Evolutionary conservation across 2,888 invertebrate genomes (phyloP), one percentile per base, ranked within the genome.

Genomic region (Catotricha subobsoleta): DNA sequence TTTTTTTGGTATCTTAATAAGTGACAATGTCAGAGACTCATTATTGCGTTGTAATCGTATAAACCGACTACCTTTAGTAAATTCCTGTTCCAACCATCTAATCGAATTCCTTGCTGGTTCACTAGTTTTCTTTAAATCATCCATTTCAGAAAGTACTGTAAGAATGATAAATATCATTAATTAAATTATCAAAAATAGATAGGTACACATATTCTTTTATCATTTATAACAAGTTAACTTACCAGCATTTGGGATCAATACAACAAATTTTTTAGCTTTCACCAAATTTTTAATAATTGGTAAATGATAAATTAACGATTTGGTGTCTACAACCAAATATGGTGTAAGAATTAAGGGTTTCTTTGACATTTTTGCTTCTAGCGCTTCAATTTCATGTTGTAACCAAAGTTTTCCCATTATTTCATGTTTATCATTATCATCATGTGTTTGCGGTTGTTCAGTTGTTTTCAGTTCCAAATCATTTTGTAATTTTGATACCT

Each of bases 351-450:
- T 28, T 7, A 21, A 20, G 4, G 5, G 6, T 8, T 19, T 13
- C 9, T 18, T 29, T 19, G 27, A 20, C 19, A 79, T 73, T 50
- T 76, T 71, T 47, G 69, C 79, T 62, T 92, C 91, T 47, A 92
- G 61, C 46, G 86, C 82, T 34, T 78, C 74, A 15, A 92, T 90
- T 58, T 87, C 90, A 6, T 87, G 82, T 50, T 78, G 76, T 41
- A 94, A 65, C 83, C 92, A 88, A 43, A 92, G 66, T 50, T 81
- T 81, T 3, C 91, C 91, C 74, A 92, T 82, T 40, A 86, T 53
- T 45, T 62, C 61, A 35, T 58, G 60, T 39, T 47, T 47, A 4
- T 44, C 36, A 57, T n/a, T 56, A n/a, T 12, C 33, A 9, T n/a
- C 12, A 3, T 16, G 25, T 25, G 25, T 33, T 33, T 3, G 10